Evolutionary conservation across 1,140 invertebrate species (phyloP).

Genomic region (Bombus waltoni): DNA sequence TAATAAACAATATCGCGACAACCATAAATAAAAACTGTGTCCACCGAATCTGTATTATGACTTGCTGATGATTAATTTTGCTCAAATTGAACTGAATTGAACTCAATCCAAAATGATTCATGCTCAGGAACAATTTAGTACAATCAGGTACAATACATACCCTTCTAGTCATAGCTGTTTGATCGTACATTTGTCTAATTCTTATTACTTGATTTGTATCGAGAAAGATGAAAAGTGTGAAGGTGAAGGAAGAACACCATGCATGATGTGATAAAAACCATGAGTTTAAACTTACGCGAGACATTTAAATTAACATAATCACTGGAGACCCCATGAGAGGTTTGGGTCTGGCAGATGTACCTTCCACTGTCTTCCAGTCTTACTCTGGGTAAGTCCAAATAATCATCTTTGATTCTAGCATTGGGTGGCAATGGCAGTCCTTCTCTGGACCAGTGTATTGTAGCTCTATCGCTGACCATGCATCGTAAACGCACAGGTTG

Average conservation of each 20-base stretch:
- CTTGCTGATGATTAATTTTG: constrained; percentile 44
- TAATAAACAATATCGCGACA: constrained; percentile 78
- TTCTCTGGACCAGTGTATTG: constrained; percentile 84
- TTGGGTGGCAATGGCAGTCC: constrained; percentile 79
- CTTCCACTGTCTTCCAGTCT: constrained; percentile 86
- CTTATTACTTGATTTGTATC: background rate
- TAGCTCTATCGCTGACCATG: constrained; percentile 77
- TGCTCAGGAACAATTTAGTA: background rate
- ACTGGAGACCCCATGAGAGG: constrained; percentile 80
- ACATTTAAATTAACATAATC: constrained; percentile 88
- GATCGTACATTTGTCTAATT: background rate
- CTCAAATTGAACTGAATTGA: background rate
- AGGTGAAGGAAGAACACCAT: constrained; percentile 11
- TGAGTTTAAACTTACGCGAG: constrained; percentile 85
- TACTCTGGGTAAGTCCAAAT: constrained; percentile 80
- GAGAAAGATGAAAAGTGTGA: background rate
- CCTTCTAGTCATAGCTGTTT: background rate
- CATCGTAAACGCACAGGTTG: constrained; percentile 85
- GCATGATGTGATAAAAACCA: background rate
- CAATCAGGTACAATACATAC: background rate
- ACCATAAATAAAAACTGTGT: constrained; percentile 58
- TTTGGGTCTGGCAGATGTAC: constrained; percentile 87
- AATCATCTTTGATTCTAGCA: constrained; percentile 74
- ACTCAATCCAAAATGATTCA: background rate
- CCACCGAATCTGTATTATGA: background rate